These are phyloP conservation scores for Daubentonia madagascariensis DNA, from an alignment of 2,113 vertebrate genomes.

Conservation along the genomic window DNA sequence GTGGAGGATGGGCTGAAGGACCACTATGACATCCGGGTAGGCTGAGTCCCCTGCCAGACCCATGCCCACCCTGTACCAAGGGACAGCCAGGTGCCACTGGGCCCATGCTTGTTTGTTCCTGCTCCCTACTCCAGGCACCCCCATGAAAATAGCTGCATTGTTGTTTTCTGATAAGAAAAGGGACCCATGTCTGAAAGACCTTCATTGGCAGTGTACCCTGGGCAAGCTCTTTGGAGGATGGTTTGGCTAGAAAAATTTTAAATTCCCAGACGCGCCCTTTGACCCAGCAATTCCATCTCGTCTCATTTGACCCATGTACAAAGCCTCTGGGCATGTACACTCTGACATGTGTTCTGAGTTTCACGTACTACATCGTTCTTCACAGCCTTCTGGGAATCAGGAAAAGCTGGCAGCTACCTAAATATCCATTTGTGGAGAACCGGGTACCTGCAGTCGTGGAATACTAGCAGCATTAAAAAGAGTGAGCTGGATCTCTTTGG, in stretches of 20 bases:
- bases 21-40: conserved; percentile 95
- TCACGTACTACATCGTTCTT: neutral
- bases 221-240: neutral
- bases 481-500: neutral
- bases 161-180: neutral
- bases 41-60: neutral
- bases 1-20: conserved; percentile 96
- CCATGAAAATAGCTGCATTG: neutral
- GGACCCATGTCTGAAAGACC: neutral
- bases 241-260: neutral
- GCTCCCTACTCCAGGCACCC: neutral
- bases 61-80: neutral
- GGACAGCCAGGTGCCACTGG: neutral
- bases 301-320: neutral
- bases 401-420: neutral
- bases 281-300: neutral
- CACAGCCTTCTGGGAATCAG: neutral
- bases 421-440: neutral
- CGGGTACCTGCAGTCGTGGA: neutral
- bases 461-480: neutral
- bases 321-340: neutral
- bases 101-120: neutral
- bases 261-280: neutral
- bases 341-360: neutral
- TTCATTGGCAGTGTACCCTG: neutral